A percentile compares a stretch with the other conserved stretches of the same genome.
Evolutionary conservation across 2,888 invertebrate genomes (phyloP).

Genomic region (Marasmarcha lunaedactyla): DNA sequence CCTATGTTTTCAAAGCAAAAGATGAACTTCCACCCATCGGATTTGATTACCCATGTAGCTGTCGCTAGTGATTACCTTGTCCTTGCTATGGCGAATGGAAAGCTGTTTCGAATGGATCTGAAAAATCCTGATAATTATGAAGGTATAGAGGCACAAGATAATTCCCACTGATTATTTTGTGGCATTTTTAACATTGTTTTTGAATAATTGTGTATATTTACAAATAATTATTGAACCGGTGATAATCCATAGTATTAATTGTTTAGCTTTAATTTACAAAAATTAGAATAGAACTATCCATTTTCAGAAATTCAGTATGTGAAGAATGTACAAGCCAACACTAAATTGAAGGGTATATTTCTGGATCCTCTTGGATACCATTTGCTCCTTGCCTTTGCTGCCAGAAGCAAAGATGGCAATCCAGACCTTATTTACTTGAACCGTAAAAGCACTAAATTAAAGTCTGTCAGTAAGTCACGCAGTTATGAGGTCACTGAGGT

Average conservation of each 20-base stretch:
- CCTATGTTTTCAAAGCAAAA: constrained; percentile 90
- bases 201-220: background rate
- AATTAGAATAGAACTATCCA: no score
- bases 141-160: constrained; percentile 72
- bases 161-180: no score
- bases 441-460: constrained; percentile 79
- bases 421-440: constrained; percentile 87
- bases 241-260: background rate
- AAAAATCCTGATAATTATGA: constrained; percentile 82
- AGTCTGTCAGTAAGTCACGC: constrained; percentile 72
- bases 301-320: constrained; percentile 80
- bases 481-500: constrained; percentile 91
- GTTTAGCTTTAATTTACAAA: no score
- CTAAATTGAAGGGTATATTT: constrained; percentile 76
- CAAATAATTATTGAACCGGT: background rate
- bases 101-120: constrained; percentile 84
- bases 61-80: constrained; percentile 87
- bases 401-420: constrained; percentile 67
- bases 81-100: constrained; percentile 85
- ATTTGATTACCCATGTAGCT: constrained; percentile 82
- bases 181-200: no score
- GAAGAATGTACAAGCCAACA: constrained; percentile 71
- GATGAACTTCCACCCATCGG: constrained; percentile 83
- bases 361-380: constrained; percentile 91
- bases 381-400: constrained; percentile 79